A percentile compares a stretch with the other conserved stretches of the same genome.
Conservation (phyloP, 2,113 vertebrate genomes). For the Sula dactylatra region DNA sequence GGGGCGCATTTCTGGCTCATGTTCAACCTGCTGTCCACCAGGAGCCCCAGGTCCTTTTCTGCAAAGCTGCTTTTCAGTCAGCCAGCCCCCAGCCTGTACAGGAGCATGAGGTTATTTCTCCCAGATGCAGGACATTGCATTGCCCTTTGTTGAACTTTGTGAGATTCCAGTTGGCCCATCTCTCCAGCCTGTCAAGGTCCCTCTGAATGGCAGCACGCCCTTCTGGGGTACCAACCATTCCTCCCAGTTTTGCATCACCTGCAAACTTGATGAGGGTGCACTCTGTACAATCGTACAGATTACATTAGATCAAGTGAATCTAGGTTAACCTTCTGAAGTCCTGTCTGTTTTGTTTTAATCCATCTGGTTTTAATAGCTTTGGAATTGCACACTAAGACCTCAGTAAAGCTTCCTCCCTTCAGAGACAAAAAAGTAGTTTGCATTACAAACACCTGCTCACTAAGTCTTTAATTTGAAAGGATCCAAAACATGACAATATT, state of each 20-base stretch:
- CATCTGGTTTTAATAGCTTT: neutral
- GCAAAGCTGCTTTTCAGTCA: neutral
- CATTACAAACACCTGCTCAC: neutral
- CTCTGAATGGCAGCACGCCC: neutral
- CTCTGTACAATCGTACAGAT: neutral
- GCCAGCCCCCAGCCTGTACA: neutral
- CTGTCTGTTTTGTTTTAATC: neutral
- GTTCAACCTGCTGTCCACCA: neutral
- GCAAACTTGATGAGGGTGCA: neutral
- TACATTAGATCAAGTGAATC: neutral
- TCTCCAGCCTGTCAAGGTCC: neutral
- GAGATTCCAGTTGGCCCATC: neutral
- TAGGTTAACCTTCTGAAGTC: neutral
- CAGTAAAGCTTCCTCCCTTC: neutral
- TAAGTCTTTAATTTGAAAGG: conserved; percentile 2
- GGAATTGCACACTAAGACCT: neutral
- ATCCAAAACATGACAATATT: conserved; percentile 17
- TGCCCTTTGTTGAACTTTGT: neutral
- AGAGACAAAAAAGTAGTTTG: neutral
- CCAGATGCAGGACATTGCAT: neutral
- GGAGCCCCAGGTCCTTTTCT: neutral
- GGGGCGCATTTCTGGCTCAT: neutral
- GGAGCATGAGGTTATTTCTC: neutral
- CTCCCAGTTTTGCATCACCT: neutral
- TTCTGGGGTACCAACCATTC: neutral